Evolutionary conservation across 2,113 vertebrate genomes (phyloP), one percentile per base, ranked within the genome.

Genomic region (Archocentrus centrarchus): DNA sequence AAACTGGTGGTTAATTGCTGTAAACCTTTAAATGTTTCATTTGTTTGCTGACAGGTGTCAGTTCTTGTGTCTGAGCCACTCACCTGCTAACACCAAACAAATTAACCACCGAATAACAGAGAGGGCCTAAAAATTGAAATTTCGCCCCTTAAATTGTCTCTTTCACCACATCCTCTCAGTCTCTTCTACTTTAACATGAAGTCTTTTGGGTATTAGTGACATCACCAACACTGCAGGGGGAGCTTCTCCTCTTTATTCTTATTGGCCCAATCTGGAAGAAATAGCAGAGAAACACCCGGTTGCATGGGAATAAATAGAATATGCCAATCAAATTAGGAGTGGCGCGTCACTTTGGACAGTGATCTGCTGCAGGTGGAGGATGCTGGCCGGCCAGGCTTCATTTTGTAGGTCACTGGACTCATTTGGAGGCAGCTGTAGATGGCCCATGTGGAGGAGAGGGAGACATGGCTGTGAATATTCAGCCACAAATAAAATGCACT

Each of bases 281-380:
- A 93, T 91, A 87, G 86, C 55, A 32, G 78, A 70, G 39, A 64
- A 89, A 83, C 86, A 82, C 79, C 60, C 3, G 61, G 86, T 82
- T 90, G 88, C 87, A 91, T 94, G 92, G 93, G 92, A 95, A 95
- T 92, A 95, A 95, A 95, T 95, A 91, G 93, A 94, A 95, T 93
- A 92, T 95, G 95, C 92, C 95, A 95, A 92, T 95, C 93, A 95
- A 91, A 93, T 95, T 93, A 93, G 79, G 83, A 85, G 47, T 59
- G 60, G 66, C 41, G 18, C 86, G 88, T 92, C 91, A 90, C 85
- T 87, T 77, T 91, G 91, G 88, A 91, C 86, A 88, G 87, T 58
- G 91, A 89, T 85, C 70, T 18, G 89, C 70, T 89, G 64, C 41
- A 76, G 86, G 68, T 88, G 84, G 58, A 77, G 82, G 78, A 84